Evolutionary conservation across 2,888 invertebrate species (phyloP).

Genomic region (Chromoteleia sp.): DNA sequence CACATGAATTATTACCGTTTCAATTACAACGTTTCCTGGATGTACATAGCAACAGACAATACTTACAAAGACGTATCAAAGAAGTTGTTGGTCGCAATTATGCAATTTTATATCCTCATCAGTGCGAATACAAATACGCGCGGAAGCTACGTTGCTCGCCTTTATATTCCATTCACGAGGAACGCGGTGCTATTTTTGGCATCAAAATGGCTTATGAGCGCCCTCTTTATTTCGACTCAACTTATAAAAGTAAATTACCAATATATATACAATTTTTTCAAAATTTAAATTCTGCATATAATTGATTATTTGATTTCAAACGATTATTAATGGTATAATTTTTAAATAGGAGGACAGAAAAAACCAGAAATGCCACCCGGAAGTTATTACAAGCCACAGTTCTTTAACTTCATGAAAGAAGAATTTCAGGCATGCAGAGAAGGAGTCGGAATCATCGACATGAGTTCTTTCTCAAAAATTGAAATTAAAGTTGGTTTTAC

Average conservation of each 20-base stretch:
- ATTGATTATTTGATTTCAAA: too few species aligned
- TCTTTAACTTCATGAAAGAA: slow-evolving; percentile 89
- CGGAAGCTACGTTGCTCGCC: slow-evolving; percentile 88
- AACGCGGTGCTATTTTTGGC: slow-evolving; percentile 88
- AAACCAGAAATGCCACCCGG: slow-evolving; percentile 86
- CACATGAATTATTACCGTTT: slow-evolving; percentile 87
- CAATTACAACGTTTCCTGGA: slow-evolving; percentile 88
- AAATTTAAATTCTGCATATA: background rate
- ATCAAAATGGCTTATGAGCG: slow-evolving; percentile 90
- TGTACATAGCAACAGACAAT: slow-evolving; percentile 88
- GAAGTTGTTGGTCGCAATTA: slow-evolving; percentile 89
- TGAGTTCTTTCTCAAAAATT: slow-evolving; percentile 92
- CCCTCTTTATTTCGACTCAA: slow-evolving; percentile 88
- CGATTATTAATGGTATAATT: slow-evolving; percentile 14
- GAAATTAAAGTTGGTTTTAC: slow-evolving; percentile 86
- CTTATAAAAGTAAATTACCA: slow-evolving; percentile 84
- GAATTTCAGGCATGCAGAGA: slow-evolving; percentile 91
- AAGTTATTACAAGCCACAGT: slow-evolving; percentile 89
- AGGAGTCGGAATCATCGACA: slow-evolving; percentile 91
- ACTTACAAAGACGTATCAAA: slow-evolving; percentile 87
- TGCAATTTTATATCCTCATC: slow-evolving; percentile 86
- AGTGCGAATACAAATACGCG: slow-evolving; percentile 87
- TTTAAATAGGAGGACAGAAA: slow-evolving; percentile 83
- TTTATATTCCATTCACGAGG: slow-evolving; percentile 88
- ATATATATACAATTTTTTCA: background rate